A percentile compares a stretch with the other conserved stretches of the same genome.
Evolutionary conservation across 2,888 invertebrate genomes (phyloP).

Genomic region (Drosophila borealis): DNA sequence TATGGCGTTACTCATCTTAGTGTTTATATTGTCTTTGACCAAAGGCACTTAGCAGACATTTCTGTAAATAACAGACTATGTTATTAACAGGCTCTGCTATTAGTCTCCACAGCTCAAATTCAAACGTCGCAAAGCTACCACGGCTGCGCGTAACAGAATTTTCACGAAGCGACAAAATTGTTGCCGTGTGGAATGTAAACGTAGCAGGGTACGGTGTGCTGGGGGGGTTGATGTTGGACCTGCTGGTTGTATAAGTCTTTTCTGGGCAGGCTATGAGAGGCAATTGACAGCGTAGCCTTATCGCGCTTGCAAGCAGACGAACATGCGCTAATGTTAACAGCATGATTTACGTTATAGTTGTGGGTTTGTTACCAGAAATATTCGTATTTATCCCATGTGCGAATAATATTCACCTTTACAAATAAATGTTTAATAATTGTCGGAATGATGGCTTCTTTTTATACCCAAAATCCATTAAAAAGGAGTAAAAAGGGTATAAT

Average conservation of each 20-base stretch:
- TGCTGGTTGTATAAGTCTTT: constrained; percentile 40
- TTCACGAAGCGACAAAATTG: constrained; percentile 48
- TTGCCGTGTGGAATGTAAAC: constrained; percentile 46
- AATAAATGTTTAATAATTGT: no score
- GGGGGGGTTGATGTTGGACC: constrained; percentile 16
- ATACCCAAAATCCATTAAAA: no score
- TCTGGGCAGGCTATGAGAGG: not conserved
- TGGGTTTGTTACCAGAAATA: constrained; percentile 18
- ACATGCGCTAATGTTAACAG: constrained; percentile 41
- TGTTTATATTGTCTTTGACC: no score
- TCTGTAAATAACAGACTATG: constrained; percentile 21
- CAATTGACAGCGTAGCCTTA: constrained; percentile 30
- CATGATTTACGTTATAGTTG: constrained; percentile 32
- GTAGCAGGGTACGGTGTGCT: not conserved
- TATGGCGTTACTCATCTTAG: no score
- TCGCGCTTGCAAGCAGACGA: constrained; percentile 23
- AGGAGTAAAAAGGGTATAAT: no score
- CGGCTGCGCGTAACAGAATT: constrained; percentile 11
- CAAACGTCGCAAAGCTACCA: constrained; percentile 41
- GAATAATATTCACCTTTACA: no score
- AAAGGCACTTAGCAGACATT: not conserved
- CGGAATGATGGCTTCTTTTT: no score
- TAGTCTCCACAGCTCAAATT: constrained; percentile 49
- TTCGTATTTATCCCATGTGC: not conserved
- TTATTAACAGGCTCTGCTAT: constrained; percentile 20